Base-by-base conservation (phyloP, 2,888 invertebrate species). In the Standfussiana lucernea region DNA sequence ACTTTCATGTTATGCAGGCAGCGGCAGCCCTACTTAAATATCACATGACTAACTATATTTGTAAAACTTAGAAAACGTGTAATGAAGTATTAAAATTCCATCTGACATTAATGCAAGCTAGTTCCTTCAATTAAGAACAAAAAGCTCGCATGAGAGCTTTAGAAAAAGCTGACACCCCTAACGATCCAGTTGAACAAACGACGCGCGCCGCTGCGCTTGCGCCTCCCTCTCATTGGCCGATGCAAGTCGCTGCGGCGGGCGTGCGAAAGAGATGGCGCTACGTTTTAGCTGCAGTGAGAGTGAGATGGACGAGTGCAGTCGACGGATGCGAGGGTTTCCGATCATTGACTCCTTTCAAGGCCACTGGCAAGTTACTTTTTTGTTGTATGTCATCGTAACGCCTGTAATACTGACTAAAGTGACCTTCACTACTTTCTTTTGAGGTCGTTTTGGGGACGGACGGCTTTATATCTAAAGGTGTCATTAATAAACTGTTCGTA, bases 301-400 rank as follows among this genome's bases (percentile, higher is more conserved):
- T 69, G 93, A 86, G 95, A 94, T 75, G 82, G 90, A 42, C 32
- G 86, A 91, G 86, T 94, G 95, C 95, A 95, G 89, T 92, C 94
- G 93, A 91, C 96, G 96, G 96, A 95, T 95, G 95, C 95, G 93
- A 96, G 95, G 95, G 96, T 94, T 94, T 91, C 94, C 96, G 96
- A 95, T 93, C 96, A 94, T 95, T 96, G 96, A 96, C 96, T 96
- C 90, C 93, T 92, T 91, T 94, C 96, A 96, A 96, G 96, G 96
- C 95, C 96, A 95, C 90, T 90, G 89, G 84, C 93, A 90, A 93
- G 95, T 93, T 87, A 92, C 92, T 95, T 95, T 95, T 95, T 95
- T 86, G 92, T 95, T 91, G 90, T 91, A 92, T 94, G 93, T 89
- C 94, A 92, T 93, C 93, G 93, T 92, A 92, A 93, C 92, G 92